phyloP scores from a whole-genome alignment of 2,797 vertebrate species.

The Eremophila alpestris region DNA sequence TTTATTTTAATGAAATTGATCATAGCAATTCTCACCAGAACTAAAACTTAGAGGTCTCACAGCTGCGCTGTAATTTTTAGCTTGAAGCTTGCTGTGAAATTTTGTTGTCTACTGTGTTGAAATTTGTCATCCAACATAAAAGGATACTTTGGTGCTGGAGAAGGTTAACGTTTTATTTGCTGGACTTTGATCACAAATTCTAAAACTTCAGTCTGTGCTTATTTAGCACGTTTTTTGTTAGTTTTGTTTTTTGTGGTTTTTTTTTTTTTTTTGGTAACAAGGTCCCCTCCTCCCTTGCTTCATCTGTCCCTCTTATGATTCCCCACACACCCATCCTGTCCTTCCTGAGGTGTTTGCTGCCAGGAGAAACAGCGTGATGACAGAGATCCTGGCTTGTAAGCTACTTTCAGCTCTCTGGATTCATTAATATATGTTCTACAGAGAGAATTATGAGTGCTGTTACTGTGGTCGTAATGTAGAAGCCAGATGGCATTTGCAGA shows the following conservation, averaged over 20 bases:
- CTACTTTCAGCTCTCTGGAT: not conserved
- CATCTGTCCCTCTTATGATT: not conserved
- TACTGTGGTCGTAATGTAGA: constrained; percentile 6
- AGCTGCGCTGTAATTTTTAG: not conserved
- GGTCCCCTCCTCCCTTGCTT: not conserved
- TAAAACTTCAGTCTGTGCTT: not conserved
- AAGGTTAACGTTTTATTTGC: not conserved
- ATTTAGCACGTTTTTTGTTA: not conserved
- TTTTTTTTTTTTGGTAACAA: not conserved
- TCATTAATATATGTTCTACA: not conserved
- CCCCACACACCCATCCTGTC: constrained; percentile 31
- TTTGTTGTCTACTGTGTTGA: constrained; percentile 12
- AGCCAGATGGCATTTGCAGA: constrained; percentile 44
- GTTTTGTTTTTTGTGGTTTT: not conserved
- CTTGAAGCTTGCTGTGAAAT: not conserved
- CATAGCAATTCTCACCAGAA: not conserved
- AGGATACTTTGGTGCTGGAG: not conserved
- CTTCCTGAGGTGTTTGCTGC: constrained; percentile 10
- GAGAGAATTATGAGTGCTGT: constrained; percentile 19
- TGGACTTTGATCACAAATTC: not conserved
- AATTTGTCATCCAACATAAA: not conserved
- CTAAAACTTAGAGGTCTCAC: not conserved
- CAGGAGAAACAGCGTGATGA: constrained; percentile 32
- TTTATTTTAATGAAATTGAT: not conserved
- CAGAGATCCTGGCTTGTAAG: not conserved